Percentiles rank a stretch among this genome's conserved stretches.
Conservation (phyloP, 2,888 invertebrate genomes). For the Amblyteles armatorius region DNA sequence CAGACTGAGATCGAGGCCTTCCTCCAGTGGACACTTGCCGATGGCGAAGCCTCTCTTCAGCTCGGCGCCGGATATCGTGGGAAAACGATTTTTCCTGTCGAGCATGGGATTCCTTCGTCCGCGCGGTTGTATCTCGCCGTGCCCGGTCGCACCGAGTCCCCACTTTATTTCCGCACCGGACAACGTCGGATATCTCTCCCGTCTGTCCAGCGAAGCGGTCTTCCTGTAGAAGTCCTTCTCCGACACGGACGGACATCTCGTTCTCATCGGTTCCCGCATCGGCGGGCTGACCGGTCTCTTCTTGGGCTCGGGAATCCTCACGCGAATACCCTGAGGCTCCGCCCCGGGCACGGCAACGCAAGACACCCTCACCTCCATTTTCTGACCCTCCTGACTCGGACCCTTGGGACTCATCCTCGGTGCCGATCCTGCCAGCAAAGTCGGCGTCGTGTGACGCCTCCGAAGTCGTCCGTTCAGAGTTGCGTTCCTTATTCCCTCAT, state of each 20-base stretch:
- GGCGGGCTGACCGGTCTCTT: conserved; percentile 79
- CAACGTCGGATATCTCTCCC: conserved; percentile 81
- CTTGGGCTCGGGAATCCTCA: conserved; percentile 81
- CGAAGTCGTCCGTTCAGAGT: conserved; percentile 78
- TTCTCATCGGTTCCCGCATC: conserved; percentile 70
- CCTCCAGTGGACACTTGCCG: conserved; percentile 84
- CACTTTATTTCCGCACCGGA: conserved; percentile 80
- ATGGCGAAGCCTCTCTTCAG: conserved; percentile 78
- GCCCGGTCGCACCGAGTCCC: conserved; percentile 59
- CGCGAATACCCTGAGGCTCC: conserved; percentile 80
- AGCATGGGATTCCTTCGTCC: conserved; percentile 79
- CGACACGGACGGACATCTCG: conserved; percentile 79
- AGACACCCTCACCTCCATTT: conserved; percentile 82
- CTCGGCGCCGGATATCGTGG: conserved; percentile 82
- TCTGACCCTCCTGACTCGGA: conserved; percentile 77
- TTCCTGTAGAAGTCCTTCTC: conserved; percentile 82
- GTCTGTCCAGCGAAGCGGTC: conserved; percentile 78
- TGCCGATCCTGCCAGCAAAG: conserved; percentile 53
- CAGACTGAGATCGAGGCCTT: conserved; percentile 85
- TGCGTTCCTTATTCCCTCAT: conserved; percentile 43
- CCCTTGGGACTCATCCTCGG: conserved; percentile 82
- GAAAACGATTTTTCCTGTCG: conserved; percentile 80
- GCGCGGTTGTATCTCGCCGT: conserved; percentile 60
- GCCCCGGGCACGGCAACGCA: conserved; percentile 80
- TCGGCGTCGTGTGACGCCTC: conserved; percentile 78